Evolutionary conservation across 2,888 invertebrate species (phyloP), one percentile per base, ranked within the genome.

Genomic region (Kuschelorhynchus macadamiae): DNA sequence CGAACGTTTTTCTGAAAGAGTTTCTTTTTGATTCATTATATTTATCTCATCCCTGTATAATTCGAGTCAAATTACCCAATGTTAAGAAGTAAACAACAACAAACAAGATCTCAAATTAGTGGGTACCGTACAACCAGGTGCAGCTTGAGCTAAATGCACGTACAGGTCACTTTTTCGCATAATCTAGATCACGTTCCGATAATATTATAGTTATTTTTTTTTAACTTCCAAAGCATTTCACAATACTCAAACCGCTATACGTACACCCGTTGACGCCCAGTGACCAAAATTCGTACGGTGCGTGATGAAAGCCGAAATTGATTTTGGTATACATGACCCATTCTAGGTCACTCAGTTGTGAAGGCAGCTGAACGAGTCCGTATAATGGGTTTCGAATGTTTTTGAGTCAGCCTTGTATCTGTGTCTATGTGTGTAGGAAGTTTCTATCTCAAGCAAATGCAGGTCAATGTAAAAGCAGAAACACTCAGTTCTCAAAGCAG

Each of bases 321-420:
- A 64, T 56, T 64, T 64, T 55, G 63, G 63, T 64, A 55, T 56
- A 64, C 63, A 47, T 56, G 56, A 64, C 46, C 56, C 63, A 64
- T 64, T 64, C 63, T 64, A 64, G 63, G 63, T 56, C 63, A 64
- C 49, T 21, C 46, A 60, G 57, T 61, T 55, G 32, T 33, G 39
- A 62, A 53, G 50, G 62, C 53, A 44, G 17, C 52, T 61, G 47
- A 49, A 25, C 47, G 36, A n/a, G 36, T 36, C 36, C 11, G 25
- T 25, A 3, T 36, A n/a, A n/a, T n/a, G n/a, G n/a, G 12, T 36
- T 36, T n/a, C 36, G 36, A 12, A 12, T 36, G 11, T 36, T 36
- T 12, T 36, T 36, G 36, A 12, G 36, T 36, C 36, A 25, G n/a
- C n/a, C n/a, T n/a, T n/a, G n/a, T n/a, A n/a, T n/a, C n/a, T n/a